Conservation (phyloP, 2,888 invertebrate species). For the Dorcus hopei region DNA sequence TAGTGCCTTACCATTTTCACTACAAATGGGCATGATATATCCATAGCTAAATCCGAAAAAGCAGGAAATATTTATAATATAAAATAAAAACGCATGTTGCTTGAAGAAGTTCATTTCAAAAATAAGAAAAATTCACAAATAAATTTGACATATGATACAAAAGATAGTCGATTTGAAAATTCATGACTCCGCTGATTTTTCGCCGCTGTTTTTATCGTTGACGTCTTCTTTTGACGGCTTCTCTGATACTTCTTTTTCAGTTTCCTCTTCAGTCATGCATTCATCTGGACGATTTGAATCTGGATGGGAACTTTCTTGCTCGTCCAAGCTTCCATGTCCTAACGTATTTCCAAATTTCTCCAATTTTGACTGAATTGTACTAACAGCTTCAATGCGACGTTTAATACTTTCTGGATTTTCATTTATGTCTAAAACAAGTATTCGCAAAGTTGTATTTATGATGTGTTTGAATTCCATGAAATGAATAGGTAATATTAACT, state of each 20-base stretch:
- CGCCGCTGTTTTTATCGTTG: not conserved
- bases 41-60: slow-evolving; percentile 1
- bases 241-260: not conserved
- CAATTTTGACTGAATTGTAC: slow-evolving; percentile 33
- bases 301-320: slow-evolving; percentile 8
- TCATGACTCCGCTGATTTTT: not conserved
- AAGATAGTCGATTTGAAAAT: not conserved
- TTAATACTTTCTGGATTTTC: slow-evolving; percentile 26
- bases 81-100: not conserved
- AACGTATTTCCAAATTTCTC: slow-evolving; percentile 31
- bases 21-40: slow-evolving; percentile 14
- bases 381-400: slow-evolving; percentile 32
- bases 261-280: slow-evolving; percentile 7
- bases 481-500: too few species aligned
- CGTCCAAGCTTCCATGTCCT: slow-evolving; percentile 21
- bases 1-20: slow-evolving; percentile 10
- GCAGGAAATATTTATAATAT: slow-evolving; percentile 1
- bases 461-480: too few species aligned
- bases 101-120: slow-evolving; percentile 4
- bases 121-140: slow-evolving; percentile 1
- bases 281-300: slow-evolving; percentile 1
- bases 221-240: not conserved
- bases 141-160: slow-evolving; percentile 8
- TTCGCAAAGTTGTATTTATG: too few species aligned
- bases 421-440: slow-evolving; percentile 8